These are phyloP conservation scores for Antennarius maculatus DNA, from an alignment of 2,797 vertebrate genomes.

Conservation along the genomic window DNA sequence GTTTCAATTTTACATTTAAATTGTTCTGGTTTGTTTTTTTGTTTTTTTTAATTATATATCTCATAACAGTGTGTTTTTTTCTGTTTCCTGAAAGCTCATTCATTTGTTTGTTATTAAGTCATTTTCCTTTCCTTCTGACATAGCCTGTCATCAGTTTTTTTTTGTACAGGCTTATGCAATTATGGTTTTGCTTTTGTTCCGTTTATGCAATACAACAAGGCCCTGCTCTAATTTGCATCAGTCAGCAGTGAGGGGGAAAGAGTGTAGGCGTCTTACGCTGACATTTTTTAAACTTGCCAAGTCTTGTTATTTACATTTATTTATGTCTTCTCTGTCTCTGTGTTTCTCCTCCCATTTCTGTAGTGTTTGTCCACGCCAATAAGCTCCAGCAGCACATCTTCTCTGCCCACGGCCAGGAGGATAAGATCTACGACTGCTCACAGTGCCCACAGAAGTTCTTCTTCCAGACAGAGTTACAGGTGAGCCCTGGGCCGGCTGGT, in stretches of 20 bases:
- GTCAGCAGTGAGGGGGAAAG: slow-evolving; percentile 7
- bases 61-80: slow-evolving; percentile 45
- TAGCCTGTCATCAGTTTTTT: slow-evolving; percentile 38
- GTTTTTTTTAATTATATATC: slow-evolving; percentile 46
- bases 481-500: slow-evolving; percentile 70
- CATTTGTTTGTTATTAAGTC: slow-evolving; percentile 63
- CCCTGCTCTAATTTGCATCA: slow-evolving; percentile 32
- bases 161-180: slow-evolving; percentile 45
- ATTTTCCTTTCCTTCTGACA: slow-evolving; percentile 64
- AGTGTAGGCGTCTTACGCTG: not conserved
- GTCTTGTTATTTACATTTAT: slow-evolving; percentile 7
- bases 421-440: slow-evolving; percentile 99
- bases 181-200: slow-evolving; percentile 45
- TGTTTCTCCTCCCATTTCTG: slow-evolving; percentile 13
- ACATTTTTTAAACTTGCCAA: not conserved
- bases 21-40: slow-evolving; percentile 27
- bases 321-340: not conserved
- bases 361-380: slow-evolving; percentile 98
- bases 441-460: slow-evolving; percentile 99
- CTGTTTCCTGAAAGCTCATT: slow-evolving; percentile 37
- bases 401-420: slow-evolving; percentile 97
- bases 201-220: slow-evolving; percentile 22
- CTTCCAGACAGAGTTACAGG: slow-evolving; percentile 99
- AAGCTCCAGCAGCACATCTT: slow-evolving; percentile 99
- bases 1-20: slow-evolving; percentile 58